phyloP scores from a whole-genome alignment of 1,140 invertebrate species.

The Diorhabda carinulata region DNA sequence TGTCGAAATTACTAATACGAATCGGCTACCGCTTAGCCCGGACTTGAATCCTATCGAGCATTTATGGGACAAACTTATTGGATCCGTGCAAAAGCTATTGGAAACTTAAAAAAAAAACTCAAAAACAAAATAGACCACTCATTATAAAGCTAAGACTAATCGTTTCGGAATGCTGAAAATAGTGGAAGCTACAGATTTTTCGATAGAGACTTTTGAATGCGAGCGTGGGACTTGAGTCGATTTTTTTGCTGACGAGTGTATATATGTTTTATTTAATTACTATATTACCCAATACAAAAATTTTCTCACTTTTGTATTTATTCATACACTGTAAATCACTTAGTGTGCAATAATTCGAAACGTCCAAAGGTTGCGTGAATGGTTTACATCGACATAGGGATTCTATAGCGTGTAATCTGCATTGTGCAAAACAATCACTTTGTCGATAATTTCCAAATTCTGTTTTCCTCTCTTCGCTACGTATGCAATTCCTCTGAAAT shows the following conservation, averaged over 20 bases:
- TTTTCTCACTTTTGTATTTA: constrained; percentile 42
- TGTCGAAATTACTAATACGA: no score
- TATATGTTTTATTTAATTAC: background rate
- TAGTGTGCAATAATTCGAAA: constrained; percentile 43
- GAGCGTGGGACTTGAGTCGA: no score
- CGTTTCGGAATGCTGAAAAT: no score
- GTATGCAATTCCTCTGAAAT: constrained; percentile 54
- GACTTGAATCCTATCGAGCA: no score
- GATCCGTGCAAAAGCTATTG: background rate
- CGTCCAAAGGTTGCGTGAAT: constrained; percentile 39
- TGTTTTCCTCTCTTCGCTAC: constrained; percentile 48
- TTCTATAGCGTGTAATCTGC: constrained; percentile 50
- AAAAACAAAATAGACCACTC: no score
- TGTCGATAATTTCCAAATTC: constrained; percentile 52
- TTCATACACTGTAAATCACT: constrained; percentile 50
- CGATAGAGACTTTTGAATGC: no score
- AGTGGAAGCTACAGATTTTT: no score
- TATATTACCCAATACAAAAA: background rate
- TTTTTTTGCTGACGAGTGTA: background rate
- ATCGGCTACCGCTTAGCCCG: no score
- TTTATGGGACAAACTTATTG: no score
- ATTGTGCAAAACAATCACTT: constrained; percentile 56
- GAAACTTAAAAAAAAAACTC: background rate
- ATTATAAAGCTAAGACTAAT: no score
- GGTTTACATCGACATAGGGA: constrained; percentile 55